phyloP scores from a whole-genome alignment of 2,888 invertebrate genomes.

The Troglohyphantes excavatus region DNA sequence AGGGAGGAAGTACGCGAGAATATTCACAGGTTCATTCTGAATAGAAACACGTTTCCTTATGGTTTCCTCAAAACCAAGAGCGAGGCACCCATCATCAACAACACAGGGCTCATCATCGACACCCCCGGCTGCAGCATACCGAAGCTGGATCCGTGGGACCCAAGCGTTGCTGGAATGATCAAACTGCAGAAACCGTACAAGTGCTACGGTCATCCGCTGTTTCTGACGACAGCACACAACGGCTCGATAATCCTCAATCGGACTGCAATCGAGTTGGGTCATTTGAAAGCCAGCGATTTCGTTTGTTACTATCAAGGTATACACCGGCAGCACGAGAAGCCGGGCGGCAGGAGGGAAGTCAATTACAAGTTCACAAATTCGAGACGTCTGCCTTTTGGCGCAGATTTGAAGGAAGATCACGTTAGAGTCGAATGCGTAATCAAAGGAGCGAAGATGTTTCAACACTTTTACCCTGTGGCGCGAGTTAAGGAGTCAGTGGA shows the following conservation, averaged over 20 bases:
- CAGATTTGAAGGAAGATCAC: slow-evolving; percentile 63
- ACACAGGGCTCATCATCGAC: slow-evolving; percentile 52
- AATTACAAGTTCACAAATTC: background rate
- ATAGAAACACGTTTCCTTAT: background rate
- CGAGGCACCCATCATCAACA: background rate
- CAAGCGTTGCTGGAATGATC: slow-evolving; percentile 26
- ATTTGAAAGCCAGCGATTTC: slow-evolving; percentile 20
- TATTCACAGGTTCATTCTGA: background rate
- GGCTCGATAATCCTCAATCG: background rate
- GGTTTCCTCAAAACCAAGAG: background rate
- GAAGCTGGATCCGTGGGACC: slow-evolving; percentile 71
- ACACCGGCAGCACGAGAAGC: slow-evolving; percentile 32
- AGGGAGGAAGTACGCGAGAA: background rate
- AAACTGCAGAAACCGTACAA: background rate
- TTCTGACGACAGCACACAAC: slow-evolving; percentile 25
- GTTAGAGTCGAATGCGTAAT: slow-evolving; percentile 60
- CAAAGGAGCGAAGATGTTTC: background rate
- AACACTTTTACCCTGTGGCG: slow-evolving; percentile 57
- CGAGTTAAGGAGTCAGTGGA: slow-evolving; percentile 58
- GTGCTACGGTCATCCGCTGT: slow-evolving; percentile 34
- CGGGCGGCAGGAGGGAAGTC: slow-evolving; percentile 36
- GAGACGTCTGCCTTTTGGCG: slow-evolving; percentile 33
- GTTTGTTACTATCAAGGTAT: slow-evolving; percentile 53
- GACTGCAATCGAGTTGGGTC: background rate
- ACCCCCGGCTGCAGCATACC: slow-evolving; percentile 76